These are phyloP conservation scores for Lordiphosa mommai DNA, from an alignment of 1,140 invertebrate species.

Conservation along the genomic window DNA sequence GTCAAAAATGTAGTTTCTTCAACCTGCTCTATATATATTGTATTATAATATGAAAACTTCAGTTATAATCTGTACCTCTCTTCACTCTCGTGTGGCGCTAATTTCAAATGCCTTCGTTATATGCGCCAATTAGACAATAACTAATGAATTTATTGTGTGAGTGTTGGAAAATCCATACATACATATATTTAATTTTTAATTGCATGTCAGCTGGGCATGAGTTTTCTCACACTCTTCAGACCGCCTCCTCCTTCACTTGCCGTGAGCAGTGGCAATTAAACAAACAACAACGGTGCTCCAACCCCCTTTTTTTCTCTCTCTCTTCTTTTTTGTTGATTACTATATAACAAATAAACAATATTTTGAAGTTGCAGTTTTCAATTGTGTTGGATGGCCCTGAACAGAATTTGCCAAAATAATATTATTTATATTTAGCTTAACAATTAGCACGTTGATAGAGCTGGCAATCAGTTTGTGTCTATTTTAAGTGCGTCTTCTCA, in stretches of 20 bases:
- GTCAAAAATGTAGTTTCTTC: too few species aligned
- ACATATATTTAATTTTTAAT: conserved; percentile 62
- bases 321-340: conserved; percentile 46
- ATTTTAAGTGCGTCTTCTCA: conserved; percentile 8
- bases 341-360: conserved; percentile 45
- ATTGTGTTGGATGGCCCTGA: conserved; percentile 5
- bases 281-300: conserved; percentile 25
- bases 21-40: too few species aligned
- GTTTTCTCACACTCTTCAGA: conserved; percentile 53
- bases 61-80: not conserved
- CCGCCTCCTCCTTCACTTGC: conserved; percentile 39
- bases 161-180: conserved; percentile 5
- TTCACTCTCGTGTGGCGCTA: not conserved
- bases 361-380: conserved; percentile 2
- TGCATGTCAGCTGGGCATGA: conserved; percentile 48
- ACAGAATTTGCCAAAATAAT: conserved; percentile 47
- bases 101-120: conserved; percentile 64
- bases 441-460: conserved; percentile 51
- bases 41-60: too few species aligned
- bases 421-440: conserved; percentile 28
- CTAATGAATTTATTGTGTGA: conserved; percentile 71
- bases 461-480: conserved; percentile 52
- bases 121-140: conserved; percentile 74
- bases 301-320: conserved; percentile 33
- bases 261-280: conserved; percentile 64